phyloP scores from a whole-genome alignment of 2,888 invertebrate species.

The Pheosia tremula region DNA sequence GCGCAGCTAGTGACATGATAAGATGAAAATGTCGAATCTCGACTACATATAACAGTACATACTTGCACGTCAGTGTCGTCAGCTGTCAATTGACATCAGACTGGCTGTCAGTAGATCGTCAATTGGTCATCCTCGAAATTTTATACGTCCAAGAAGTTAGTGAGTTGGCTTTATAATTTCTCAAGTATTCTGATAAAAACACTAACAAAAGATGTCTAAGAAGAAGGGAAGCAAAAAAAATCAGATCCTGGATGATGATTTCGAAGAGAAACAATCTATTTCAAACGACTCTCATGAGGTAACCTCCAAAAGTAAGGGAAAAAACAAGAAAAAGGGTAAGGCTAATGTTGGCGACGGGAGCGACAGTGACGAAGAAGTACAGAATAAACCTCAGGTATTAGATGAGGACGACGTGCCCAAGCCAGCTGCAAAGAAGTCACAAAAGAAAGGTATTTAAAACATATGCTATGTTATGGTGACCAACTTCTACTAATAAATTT shows the following conservation, averaged over 20 bases:
- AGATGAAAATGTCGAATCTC: no score
- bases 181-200: neutral
- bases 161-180: neutral
- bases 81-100: no score
- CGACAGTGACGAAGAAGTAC: conserved; percentile 66
- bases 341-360: conserved; percentile 75
- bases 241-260: conserved; percentile 81
- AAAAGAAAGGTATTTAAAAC: conserved; percentile 76
- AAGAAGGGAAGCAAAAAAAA: conserved; percentile 85
- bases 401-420: conserved; percentile 74
- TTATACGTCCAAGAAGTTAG: neutral
- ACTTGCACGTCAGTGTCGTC: no score
- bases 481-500: no score
- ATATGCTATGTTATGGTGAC: neutral
- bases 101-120: neutral
- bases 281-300: conserved; percentile 63
- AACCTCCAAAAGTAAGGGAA: conserved; percentile 82
- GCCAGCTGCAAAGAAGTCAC: conserved; percentile 74
- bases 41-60: no score
- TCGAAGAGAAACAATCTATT: conserved; percentile 67
- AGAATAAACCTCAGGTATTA: conserved; percentile 55
- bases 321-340: conserved; percentile 78
- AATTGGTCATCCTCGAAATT: neutral
- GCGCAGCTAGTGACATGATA: no score
- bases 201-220: conserved; percentile 80